Evolutionary conservation across 2,797 vertebrate species (phyloP).

Genomic region (Ispidina picta): DNA sequence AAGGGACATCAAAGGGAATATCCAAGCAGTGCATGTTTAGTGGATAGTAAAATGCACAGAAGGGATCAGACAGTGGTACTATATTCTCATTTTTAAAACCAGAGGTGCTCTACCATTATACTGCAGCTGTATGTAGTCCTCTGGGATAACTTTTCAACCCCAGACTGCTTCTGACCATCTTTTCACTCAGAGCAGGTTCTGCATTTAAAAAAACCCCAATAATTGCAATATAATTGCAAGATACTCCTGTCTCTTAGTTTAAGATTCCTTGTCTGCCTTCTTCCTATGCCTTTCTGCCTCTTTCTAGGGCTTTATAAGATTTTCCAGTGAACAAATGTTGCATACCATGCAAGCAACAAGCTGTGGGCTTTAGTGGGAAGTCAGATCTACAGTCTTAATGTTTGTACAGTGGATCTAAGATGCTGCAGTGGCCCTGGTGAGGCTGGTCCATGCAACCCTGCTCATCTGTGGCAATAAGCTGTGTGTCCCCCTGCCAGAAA

Average conservation of each 20-base stretch:
- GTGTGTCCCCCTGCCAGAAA: not conserved
- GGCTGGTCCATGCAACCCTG: not conserved
- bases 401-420: not conserved
- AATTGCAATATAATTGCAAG: not conserved
- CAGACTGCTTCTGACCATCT: not conserved
- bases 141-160: not conserved
- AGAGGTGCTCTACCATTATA: not conserved
- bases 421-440: not conserved
- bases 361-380: not conserved
- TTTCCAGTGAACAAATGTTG: not conserved
- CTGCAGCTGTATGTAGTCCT: not conserved
- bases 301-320: not conserved
- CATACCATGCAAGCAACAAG: not conserved
- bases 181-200: not conserved
- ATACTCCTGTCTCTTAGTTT: not conserved
- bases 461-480: not conserved
- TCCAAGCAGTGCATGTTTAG: not conserved
- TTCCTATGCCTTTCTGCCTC: not conserved
- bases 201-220: too few species aligned
- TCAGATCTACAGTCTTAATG: not conserved
- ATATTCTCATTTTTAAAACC: not conserved
- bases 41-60: not conserved
- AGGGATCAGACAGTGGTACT: not conserved
- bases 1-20: not conserved
- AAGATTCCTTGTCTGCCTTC: not conserved